A percentile compares a stretch with the other conserved stretches of the same genome.
Conservation (phyloP, 2,888 invertebrate species). For the Coelinius sp. region DNA sequence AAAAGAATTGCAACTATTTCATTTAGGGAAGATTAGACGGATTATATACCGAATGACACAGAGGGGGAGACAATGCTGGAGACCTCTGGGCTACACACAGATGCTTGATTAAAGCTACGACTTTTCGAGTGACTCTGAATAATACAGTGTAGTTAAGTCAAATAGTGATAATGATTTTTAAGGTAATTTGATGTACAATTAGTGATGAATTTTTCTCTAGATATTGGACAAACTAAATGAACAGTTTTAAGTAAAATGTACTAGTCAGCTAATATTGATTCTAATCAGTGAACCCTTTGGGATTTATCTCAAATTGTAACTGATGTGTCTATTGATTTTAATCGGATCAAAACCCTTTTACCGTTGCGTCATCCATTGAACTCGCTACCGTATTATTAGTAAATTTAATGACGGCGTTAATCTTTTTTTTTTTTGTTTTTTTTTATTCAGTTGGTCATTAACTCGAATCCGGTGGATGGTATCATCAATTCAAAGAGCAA, state of each 20-base stretch:
- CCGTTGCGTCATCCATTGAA: not conserved
- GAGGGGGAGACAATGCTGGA: slow-evolving; percentile 32
- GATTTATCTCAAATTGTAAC: not conserved
- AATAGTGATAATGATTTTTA: not conserved
- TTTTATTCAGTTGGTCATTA: not conserved
- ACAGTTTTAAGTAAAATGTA: not conserved
- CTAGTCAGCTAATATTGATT: not conserved
- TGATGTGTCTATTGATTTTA: slow-evolving; percentile 11
- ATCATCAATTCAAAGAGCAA: too few relatives aligned
- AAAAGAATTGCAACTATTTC: slow-evolving; percentile 70
- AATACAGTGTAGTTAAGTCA: slow-evolving; percentile 3
- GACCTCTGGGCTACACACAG: slow-evolving; percentile 6
- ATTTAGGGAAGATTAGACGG: slow-evolving; percentile 70
- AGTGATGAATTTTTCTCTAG: too few relatives aligned
- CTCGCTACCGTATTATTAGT: not conserved
- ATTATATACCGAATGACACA: slow-evolving; percentile 61
- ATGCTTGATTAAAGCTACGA: slow-evolving; percentile 26
- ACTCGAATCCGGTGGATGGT: not conserved
- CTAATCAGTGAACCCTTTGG: slow-evolving; percentile 13
- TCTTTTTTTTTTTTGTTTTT: not conserved
- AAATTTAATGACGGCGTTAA: not conserved
- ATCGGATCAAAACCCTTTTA: slow-evolving; percentile 8
- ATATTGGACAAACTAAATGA: not conserved
- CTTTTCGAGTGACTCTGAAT: slow-evolving; percentile 26
- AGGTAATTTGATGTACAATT: too few relatives aligned